Evolutionary conservation across 2,888 invertebrate genomes (phyloP).

Genomic region (Drosophila prolongata): DNA sequence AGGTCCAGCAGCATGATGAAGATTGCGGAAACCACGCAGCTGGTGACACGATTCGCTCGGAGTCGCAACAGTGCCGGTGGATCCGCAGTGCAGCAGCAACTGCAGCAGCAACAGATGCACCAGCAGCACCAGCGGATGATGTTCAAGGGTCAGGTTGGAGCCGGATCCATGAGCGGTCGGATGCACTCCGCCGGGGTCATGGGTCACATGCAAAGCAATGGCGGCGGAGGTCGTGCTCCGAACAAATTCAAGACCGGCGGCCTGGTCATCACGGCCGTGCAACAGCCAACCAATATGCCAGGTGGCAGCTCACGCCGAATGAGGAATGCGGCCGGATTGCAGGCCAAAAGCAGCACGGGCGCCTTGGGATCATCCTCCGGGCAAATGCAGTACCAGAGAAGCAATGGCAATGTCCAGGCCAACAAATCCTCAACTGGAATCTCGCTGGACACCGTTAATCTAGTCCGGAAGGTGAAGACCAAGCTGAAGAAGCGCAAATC

Average conservation of each 20-base stretch:
- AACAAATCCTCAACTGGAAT: constrained; percentile 42
- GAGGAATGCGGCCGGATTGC: constrained; percentile 43
- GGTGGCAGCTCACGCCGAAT: constrained; percentile 47
- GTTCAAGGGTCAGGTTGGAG: constrained; percentile 30
- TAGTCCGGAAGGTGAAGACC: constrained; percentile 80
- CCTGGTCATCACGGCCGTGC: constrained; percentile 86
- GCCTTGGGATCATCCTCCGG: constrained; percentile 13
- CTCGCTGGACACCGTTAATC: constrained; percentile 85
- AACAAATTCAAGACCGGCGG: constrained; percentile 87
- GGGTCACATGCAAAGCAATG: constrained; percentile 1
- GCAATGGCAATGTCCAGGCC: constrained; percentile 11
- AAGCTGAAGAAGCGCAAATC: constrained; percentile 80
- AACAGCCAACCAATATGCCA: constrained; percentile 49
- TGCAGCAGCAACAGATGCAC: constrained; percentile 18
- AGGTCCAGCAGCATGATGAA: constrained; percentile 73
- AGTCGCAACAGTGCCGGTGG: constrained; percentile 47
- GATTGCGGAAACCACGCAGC: constrained; percentile 76
- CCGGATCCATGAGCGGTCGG: constrained; percentile 14
- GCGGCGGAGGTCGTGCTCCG: constrained; percentile 16
- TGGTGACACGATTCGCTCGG: constrained; percentile 72
- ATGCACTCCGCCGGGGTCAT: constrained; percentile 55
- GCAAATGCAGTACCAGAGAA: constrained; percentile 33
- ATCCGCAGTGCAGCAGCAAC: constrained; percentile 12
- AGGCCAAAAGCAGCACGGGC: constrained; percentile 33
- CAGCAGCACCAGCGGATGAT: constrained; percentile 40